Evolutionary conservation across 2,113 vertebrate species (phyloP).

Genomic region (Siniperca knerii): DNA sequence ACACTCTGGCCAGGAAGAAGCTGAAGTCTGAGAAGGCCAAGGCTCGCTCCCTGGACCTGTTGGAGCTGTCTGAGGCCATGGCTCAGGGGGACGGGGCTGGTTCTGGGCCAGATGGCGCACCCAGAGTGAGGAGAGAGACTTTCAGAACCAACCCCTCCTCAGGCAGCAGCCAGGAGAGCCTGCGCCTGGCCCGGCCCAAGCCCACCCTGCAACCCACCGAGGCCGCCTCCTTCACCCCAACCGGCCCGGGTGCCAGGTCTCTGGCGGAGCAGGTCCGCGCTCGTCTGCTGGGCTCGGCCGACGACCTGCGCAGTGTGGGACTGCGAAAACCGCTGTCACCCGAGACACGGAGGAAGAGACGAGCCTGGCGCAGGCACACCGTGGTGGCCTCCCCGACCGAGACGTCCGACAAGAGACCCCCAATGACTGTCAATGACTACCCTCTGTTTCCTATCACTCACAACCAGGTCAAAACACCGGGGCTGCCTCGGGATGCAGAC

Average conservation of each 20-base stretch:
- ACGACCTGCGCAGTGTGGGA: slow-evolving; percentile 88
- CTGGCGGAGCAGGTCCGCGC: slow-evolving; percentile 89
- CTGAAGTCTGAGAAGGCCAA: slow-evolving; percentile 84
- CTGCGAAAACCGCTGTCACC: slow-evolving; percentile 90
- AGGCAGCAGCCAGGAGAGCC: slow-evolving; percentile 80
- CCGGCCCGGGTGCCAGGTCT: slow-evolving; percentile 58
- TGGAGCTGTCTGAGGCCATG: slow-evolving; percentile 48
- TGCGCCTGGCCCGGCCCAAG: slow-evolving; percentile 41
- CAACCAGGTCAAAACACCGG: slow-evolving; percentile 70
- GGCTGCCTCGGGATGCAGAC: slow-evolving; percentile 46
- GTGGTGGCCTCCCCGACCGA: slow-evolving; percentile 88
- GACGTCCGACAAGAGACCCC: slow-evolving; percentile 58
- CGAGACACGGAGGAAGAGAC: slow-evolving; percentile 90
- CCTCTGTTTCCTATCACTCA: slow-evolving; percentile 44
- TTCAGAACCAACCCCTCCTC: slow-evolving; percentile 80
- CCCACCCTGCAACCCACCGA: slow-evolving; percentile 49
- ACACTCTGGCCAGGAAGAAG: slow-evolving; percentile 92
- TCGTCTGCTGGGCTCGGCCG: slow-evolving; percentile 87
- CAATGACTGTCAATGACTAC: slow-evolving; percentile 45
- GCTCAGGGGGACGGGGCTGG: slow-evolving; percentile 18
- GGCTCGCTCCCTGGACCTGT: slow-evolving; percentile 76
- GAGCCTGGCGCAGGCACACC: slow-evolving; percentile 93
- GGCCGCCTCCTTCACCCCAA: slow-evolving; percentile 71
- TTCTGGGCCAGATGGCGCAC: slow-evolving; percentile 16
- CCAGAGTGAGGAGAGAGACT: slow-evolving; percentile 43